Evolutionary conservation across 2,888 invertebrate species (phyloP).

Genomic region (Aspidiotus destructor): DNA sequence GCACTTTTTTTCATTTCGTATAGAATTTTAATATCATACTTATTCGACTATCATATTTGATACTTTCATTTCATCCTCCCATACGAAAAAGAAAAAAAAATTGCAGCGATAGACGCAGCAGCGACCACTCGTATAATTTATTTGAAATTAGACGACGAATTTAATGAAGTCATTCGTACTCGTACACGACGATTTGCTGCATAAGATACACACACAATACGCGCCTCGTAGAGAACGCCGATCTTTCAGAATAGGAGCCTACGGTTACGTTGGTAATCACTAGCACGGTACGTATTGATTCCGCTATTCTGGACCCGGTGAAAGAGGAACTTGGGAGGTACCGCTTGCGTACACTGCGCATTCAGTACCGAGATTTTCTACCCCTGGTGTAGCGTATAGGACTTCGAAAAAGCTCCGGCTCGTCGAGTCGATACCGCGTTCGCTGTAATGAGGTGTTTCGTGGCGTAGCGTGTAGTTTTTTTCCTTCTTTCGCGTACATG

Average conservation of each 20-base stretch:
- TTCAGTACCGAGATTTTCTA: conserved; percentile 14
- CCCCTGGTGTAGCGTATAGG: conserved; percentile 21
- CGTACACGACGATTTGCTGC: too few relatives aligned
- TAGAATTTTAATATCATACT: too few relatives aligned
- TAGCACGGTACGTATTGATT: conserved; percentile 27
- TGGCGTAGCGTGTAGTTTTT: conserved; percentile 28
- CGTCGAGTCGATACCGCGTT: conserved; percentile 26
- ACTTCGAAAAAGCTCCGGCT: conserved; percentile 29
- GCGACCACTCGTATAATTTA: too few relatives aligned
- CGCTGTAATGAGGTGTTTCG: conserved; percentile 25
- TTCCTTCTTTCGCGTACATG: conserved; percentile 12
- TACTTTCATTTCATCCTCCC: too few relatives aligned
- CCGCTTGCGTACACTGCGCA: conserved; percentile 22
- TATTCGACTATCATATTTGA: too few relatives aligned
- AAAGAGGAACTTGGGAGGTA: conserved; percentile 29
- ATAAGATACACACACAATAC: not conserved
- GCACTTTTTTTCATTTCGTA: too few relatives aligned
- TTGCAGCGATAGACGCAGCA: too few relatives aligned
- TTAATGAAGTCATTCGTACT: too few relatives aligned
- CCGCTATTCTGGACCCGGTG: conserved; percentile 21
- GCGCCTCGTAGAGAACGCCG: not conserved
- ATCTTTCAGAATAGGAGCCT: not conserved
- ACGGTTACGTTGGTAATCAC: conserved; percentile 22
- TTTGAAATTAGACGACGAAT: too few relatives aligned
- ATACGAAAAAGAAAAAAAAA: too few relatives aligned